phyloP scores from a whole-genome alignment of 1,140 invertebrate species.

The Scylla paramamosain region DNA sequence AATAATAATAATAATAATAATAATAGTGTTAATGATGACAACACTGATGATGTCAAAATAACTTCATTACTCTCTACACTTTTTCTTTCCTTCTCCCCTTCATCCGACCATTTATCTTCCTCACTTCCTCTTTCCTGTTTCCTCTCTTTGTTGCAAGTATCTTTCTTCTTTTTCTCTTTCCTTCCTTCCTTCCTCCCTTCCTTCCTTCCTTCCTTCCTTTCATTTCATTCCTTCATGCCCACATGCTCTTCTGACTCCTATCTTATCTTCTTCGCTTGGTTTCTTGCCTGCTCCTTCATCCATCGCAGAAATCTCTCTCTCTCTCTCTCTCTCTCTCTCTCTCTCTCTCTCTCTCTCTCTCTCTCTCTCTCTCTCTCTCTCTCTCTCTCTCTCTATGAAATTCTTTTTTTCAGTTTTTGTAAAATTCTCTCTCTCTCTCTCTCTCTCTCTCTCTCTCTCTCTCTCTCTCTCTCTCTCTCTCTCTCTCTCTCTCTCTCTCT shows the following conservation, averaged over 20 bases:
- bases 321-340: neutral
- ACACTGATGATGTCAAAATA: no score
- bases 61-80: no score
- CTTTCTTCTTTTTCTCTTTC: no score
- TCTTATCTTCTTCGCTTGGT: conserved; percentile 1
- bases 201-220: neutral
- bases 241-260: neutral
- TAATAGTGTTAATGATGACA: no score
- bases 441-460: conserved; percentile 3
- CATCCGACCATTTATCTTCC: neutral
- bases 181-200: neutral
- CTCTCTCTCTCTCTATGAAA: neutral
- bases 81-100: neutral
- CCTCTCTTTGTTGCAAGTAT: neutral
- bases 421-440: neutral
- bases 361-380: neutral
- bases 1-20: no score
- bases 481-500: conserved; percentile 2
- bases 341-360: conserved; percentile 2
- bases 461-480: conserved; percentile 4
- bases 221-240: neutral
- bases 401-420: neutral
- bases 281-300: neutral
- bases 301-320: neutral
- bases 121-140: neutral